Percentiles rank a stretch among this genome's conserved stretches.
These are phyloP conservation scores for Drosophila subsilvestris DNA, from an alignment of 2,888 invertebrate species.

Conservation along the genomic window DNA sequence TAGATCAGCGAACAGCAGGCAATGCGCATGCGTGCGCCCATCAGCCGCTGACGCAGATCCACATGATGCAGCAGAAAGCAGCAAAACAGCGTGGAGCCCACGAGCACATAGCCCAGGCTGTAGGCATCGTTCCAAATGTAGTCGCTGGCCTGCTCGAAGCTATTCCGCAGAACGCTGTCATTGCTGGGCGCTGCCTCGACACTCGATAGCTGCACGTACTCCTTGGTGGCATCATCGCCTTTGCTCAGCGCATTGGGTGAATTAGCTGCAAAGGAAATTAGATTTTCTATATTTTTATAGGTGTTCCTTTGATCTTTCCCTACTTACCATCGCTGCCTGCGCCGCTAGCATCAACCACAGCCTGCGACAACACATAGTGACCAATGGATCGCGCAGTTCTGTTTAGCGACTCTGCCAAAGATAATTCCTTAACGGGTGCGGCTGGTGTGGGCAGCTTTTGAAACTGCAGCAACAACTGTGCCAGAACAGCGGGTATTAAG, in stretches of 20 bases:
- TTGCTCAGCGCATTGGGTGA: slow-evolving; percentile 50
- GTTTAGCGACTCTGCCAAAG: slow-evolving; percentile 30
- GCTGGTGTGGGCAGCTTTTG: slow-evolving; percentile 53
- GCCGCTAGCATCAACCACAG: slow-evolving; percentile 30
- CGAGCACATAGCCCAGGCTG: slow-evolving; percentile 80
- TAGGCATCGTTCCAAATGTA: slow-evolving; percentile 81
- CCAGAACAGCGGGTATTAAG: slow-evolving; percentile 82
- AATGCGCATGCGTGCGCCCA: slow-evolving; percentile 88
- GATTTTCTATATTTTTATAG: not conserved
- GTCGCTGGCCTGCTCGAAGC: slow-evolving; percentile 32
- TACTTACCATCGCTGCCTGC: slow-evolving; percentile 9
- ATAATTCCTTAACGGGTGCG: not conserved
- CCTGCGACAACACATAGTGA: slow-evolving; percentile 10
- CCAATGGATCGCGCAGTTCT: slow-evolving; percentile 64
- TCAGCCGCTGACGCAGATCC: slow-evolving; percentile 81
- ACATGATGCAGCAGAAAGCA: slow-evolving; percentile 84
- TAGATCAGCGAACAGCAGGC: slow-evolving; percentile 85
- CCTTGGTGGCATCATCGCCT: slow-evolving; percentile 40
- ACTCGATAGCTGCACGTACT: slow-evolving; percentile 11
- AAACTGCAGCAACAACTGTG: slow-evolving; percentile 83
- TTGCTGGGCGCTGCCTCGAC: slow-evolving; percentile 13
- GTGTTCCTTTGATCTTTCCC: not conserved
- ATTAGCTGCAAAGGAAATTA: slow-evolving; percentile 17
- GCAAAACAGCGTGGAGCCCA: slow-evolving; percentile 77
- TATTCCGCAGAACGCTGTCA: slow-evolving; percentile 8